Evolutionary conservation across 2,113 vertebrate species (phyloP).

Genomic region (Collichthys lucidus): DNA sequence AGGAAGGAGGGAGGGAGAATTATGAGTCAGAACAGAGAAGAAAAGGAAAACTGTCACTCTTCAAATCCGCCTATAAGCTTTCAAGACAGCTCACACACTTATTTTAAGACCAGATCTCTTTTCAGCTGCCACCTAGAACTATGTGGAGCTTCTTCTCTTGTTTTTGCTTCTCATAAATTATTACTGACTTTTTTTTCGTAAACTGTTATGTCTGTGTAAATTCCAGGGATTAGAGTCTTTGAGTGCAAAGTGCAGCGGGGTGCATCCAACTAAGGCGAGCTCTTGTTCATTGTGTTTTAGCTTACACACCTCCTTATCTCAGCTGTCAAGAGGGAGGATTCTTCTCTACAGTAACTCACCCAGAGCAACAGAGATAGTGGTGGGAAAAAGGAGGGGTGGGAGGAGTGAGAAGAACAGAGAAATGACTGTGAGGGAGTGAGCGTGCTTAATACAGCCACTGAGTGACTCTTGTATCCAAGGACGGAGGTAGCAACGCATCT

Average conservation of each 20-base stretch:
- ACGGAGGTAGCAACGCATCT: slow-evolving; percentile 82
- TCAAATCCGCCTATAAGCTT: slow-evolving; percentile 65
- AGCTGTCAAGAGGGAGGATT: slow-evolving; percentile 71
- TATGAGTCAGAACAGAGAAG: slow-evolving; percentile 74
- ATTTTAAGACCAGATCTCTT: slow-evolving; percentile 65
- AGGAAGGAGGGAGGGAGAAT: slow-evolving; percentile 60
- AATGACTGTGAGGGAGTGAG: slow-evolving; percentile 74
- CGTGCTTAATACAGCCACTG: slow-evolving; percentile 67
- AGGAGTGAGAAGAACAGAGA: slow-evolving; percentile 80
- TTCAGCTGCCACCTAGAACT: slow-evolving; percentile 43
- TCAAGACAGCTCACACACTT: slow-evolving; percentile 53
- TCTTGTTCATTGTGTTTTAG: slow-evolving; percentile 59
- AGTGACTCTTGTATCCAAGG: slow-evolving; percentile 88
- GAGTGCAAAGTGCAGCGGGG: slow-evolving; percentile 47
- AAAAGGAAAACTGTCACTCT: slow-evolving; percentile 70
- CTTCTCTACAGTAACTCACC: slow-evolving; percentile 70
- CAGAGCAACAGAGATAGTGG: slow-evolving; percentile 57
- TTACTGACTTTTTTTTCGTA: slow-evolving; percentile 25
- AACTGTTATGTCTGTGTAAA: slow-evolving; percentile 29
- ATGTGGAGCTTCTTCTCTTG: background rate
- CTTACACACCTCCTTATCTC: slow-evolving; percentile 68
- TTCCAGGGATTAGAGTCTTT: slow-evolving; percentile 32
- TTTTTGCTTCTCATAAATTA: slow-evolving; percentile 24
- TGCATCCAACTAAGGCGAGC: slow-evolving; percentile 35
- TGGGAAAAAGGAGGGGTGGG: slow-evolving; percentile 71